A percentile compares a stretch with the other conserved stretches of the same genome.
Conservation (phyloP, 1,140 invertebrate genomes). For the Zeugodacus cucurbitae region DNA sequence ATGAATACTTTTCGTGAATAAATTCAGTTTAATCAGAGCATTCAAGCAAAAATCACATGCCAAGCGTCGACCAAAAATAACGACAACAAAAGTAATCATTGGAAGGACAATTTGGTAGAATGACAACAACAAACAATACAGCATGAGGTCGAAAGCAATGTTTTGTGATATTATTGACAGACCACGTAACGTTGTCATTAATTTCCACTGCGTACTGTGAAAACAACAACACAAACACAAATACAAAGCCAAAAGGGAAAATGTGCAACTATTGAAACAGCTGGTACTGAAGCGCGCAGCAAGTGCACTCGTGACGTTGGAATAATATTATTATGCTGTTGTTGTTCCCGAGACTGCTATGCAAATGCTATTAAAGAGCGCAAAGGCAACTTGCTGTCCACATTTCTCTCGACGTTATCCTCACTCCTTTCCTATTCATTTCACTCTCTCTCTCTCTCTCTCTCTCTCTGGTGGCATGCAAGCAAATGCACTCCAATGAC, state of each 20-base stretch:
- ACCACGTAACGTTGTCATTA: slow-evolving; percentile 22
- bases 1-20: no score
- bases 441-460: no score
- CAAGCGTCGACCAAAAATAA: background rate
- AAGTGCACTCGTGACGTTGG: background rate
- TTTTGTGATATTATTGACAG: slow-evolving; percentile 7
- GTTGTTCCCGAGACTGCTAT: background rate
- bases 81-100: background rate
- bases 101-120: background rate
- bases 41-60: background rate
- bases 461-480: background rate
- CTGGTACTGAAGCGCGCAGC: background rate
- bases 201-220: background rate
- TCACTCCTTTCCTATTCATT: no score
- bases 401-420: background rate
- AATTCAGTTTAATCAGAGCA: background rate
- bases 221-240: background rate
- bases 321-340: no score
- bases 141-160: background rate
- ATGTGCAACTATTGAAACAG: background rate
- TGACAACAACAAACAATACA: background rate
- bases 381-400: background rate
- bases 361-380: background rate
- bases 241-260: background rate
- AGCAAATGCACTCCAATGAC: background rate